These are phyloP conservation scores for Lepas anatifera DNA, from an alignment of 2,888 invertebrate genomes.

Conservation along the genomic window DNA sequence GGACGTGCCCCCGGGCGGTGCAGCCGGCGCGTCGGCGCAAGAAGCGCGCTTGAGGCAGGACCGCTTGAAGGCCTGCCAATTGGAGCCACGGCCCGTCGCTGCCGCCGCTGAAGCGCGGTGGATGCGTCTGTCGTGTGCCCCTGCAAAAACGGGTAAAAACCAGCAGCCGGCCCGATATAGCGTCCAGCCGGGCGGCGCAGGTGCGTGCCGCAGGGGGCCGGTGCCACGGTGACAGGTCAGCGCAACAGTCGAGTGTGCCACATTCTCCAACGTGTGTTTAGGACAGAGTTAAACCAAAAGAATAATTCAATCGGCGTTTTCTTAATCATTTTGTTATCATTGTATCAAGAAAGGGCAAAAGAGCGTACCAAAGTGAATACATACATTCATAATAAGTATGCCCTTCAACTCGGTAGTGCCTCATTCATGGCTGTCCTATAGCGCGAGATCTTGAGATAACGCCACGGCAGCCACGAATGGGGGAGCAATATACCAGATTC, in stretches of 20 bases:
- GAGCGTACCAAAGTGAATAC: no score
- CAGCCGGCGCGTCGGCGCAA: not conserved
- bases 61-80: conserved; percentile 8
- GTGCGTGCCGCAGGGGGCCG: not conserved
- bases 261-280: not conserved
- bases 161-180: no score
- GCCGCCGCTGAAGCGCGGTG: not conserved
- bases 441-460: no score
- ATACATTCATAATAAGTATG: no score
- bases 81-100: not conserved
- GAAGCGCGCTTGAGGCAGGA: conserved; percentile 1
- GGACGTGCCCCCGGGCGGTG: not conserved
- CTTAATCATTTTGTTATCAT: no score
- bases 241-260: not conserved
- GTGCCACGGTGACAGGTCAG: not conserved
- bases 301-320: not conserved
- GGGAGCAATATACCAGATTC: no score
- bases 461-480: no score
- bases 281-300: not conserved
- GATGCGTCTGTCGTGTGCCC: not conserved
- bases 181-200: no score
- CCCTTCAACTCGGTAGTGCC: no score
- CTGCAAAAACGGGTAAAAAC: not conserved
- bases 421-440: no score
- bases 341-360: no score